Base-by-base conservation (phyloP, 2,888 invertebrate species). In the Tinea pellionella region DNA sequence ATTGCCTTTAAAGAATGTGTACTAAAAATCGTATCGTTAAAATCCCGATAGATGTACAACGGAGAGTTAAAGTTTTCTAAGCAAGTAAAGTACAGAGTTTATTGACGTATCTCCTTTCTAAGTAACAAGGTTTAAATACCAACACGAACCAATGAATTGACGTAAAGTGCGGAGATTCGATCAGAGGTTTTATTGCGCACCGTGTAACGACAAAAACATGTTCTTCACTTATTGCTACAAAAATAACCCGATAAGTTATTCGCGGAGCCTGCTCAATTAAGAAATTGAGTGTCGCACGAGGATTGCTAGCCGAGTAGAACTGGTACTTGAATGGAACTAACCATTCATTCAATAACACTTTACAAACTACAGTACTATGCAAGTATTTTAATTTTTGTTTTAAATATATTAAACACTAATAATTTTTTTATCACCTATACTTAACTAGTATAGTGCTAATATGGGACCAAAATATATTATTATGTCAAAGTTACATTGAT, bases 121-220 rank as follows among this genome's bases (percentile, higher is more conserved):
- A 18, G 41, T 19, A n/a, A 29, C 55, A 24, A 32, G 32, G 32
- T 24, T 53, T 32, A 57, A 57, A 57, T 57, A 32, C 19, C 11
- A 16, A 30, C 47, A 47, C 59, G 59, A 29, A 47, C 47, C 59
- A 18, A 42, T 59, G 59, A 41, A 43, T 59, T 42, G n/a, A 47
- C 47, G 59, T 41, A 19, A 24, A 42, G 29, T 47, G 18, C 42
- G 42, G 19, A 42, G 41, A 42, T 47, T 19, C 47, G 29, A 59
- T 47, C 47, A 15, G 43, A 29, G 24, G 67, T 70, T 71, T 73
- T 72, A 74, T 71, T 70, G 66, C 67, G 65, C 63, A 61, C 62
- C 64, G 64, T 64, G 66, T 66, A 67, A 69, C 67, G 64, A 68
- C 67, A 68, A 70, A 67, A 70, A 71, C 71, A 68, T 66, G 71